phyloP scores from a whole-genome alignment of 2,888 invertebrate species.

The Dermolepida albohirtum region DNA sequence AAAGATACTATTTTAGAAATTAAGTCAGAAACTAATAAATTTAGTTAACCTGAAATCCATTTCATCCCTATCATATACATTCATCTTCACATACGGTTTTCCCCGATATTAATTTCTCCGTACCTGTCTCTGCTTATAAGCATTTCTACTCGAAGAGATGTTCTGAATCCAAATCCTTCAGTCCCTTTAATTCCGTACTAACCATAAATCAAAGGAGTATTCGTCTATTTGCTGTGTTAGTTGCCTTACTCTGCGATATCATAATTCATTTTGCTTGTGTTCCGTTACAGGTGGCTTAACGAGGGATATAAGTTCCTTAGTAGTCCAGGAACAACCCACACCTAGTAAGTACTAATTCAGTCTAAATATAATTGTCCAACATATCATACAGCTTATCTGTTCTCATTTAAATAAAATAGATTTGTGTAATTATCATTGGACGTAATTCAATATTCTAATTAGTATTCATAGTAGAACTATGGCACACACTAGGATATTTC shows the following conservation, averaged over 20 bases:
- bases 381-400: slow-evolving; percentile 17
- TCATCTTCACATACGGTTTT: slow-evolving; percentile 22
- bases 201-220: slow-evolving; percentile 42
- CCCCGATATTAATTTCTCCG: slow-evolving; percentile 22
- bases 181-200: slow-evolving; percentile 41
- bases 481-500: too few relatives aligned
- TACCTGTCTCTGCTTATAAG: background rate
- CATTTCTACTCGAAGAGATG: slow-evolving; percentile 6
- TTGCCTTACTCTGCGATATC: slow-evolving; percentile 25
- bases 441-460: background rate
- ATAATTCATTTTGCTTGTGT: slow-evolving; percentile 44
- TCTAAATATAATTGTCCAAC: slow-evolving; percentile 18
- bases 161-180: slow-evolving; percentile 34
- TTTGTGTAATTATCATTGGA: slow-evolving; percentile 15
- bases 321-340: slow-evolving; percentile 78
- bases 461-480: too few relatives aligned
- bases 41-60: slow-evolving; percentile 13
- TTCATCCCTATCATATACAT: slow-evolving; percentile 27
- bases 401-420: slow-evolving; percentile 16
- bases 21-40: slow-evolving; percentile 19
- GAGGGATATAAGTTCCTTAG: slow-evolving; percentile 78
- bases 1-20: slow-evolving; percentile 10
- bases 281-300: slow-evolving; percentile 69
- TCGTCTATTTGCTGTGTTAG: slow-evolving; percentile 25
- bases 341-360: slow-evolving; percentile 68